Evolutionary conservation across 2,113 vertebrate species (phyloP).

Genomic region (Edolisoma coerulescens): DNA sequence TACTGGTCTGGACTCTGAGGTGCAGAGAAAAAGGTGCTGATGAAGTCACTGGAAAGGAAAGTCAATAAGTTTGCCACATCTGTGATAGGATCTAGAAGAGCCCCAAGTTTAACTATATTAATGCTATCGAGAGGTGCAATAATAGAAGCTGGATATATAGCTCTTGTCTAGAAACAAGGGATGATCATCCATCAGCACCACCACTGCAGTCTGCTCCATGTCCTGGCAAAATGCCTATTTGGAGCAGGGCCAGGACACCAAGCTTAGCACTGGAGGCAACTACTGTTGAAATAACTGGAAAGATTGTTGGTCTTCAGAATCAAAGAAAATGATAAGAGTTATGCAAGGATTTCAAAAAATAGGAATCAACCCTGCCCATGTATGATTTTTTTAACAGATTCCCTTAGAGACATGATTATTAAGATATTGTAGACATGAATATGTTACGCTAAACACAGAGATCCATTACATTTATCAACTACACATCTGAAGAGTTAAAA

Average conservation of each 20-base stretch:
- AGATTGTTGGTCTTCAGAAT: neutral
- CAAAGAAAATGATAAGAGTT: neutral
- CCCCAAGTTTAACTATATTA: conserved; percentile 21
- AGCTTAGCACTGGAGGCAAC: neutral
- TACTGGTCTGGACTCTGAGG: neutral
- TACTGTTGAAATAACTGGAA: neutral
- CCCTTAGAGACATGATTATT: neutral
- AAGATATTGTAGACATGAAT: neutral
- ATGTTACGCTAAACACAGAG: neutral
- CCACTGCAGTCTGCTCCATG: neutral
- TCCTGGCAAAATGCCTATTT: neutral
- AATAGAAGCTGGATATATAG: conserved; percentile 20
- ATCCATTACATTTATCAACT: neutral
- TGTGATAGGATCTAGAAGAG: conserved; percentile 14
- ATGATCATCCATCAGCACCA: conserved; percentile 8
- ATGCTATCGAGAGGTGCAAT: neutral
- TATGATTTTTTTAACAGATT: neutral
- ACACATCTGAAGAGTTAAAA: neutral
- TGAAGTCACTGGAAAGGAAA: neutral
- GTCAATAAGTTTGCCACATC: neutral
- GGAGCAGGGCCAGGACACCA: neutral
- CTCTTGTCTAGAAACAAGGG: neutral
- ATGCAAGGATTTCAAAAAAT: neutral
- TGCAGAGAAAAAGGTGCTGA: neutral
- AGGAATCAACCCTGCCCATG: fast-evolving